A percentile compares a stretch with the other conserved stretches of the same genome.
Conservation (phyloP, 2,888 invertebrate genomes). For the Callinectes sapidus region DNA sequence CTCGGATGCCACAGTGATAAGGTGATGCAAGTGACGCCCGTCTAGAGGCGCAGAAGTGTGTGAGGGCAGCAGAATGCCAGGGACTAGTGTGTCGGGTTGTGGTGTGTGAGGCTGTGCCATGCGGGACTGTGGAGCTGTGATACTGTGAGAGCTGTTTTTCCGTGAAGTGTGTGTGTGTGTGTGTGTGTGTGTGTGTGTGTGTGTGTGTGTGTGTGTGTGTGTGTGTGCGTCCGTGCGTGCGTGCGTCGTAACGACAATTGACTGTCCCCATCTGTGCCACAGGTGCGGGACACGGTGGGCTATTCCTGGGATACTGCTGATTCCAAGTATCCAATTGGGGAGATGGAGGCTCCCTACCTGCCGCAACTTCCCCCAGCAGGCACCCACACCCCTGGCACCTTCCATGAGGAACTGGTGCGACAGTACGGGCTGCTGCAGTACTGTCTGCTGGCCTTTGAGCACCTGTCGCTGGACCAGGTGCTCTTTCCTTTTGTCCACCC, state of each 20-base stretch:
- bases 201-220: conserved; percentile 32
- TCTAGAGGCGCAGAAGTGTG: neutral
- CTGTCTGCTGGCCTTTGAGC: neutral
- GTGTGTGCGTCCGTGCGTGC: neutral
- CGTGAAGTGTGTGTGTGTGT: neutral
- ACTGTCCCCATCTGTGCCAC: neutral
- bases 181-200: conserved; percentile 8
- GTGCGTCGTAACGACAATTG: neutral
- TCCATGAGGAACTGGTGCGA: neutral
- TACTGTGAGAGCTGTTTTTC: neutral
- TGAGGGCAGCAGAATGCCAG: neutral
- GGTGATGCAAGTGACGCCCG: neutral
- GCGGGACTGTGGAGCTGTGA: too few species aligned
- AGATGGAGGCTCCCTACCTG: neutral
- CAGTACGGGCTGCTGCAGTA: neutral
- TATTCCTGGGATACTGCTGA: neutral
- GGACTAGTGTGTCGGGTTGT: too few species aligned
- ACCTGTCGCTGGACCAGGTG: conserved; percentile 8
- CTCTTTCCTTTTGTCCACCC: neutral
- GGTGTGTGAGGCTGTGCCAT: too few species aligned
- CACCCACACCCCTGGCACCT: neutral
- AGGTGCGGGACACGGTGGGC: neutral
- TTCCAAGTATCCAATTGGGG: neutral
- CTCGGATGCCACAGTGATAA: neutral
- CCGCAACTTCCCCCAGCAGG: neutral